A percentile compares a stretch with the other conserved stretches of the same genome.
Conservation (phyloP, 2,113 vertebrate species). For the Hippotragus niger region DNA sequence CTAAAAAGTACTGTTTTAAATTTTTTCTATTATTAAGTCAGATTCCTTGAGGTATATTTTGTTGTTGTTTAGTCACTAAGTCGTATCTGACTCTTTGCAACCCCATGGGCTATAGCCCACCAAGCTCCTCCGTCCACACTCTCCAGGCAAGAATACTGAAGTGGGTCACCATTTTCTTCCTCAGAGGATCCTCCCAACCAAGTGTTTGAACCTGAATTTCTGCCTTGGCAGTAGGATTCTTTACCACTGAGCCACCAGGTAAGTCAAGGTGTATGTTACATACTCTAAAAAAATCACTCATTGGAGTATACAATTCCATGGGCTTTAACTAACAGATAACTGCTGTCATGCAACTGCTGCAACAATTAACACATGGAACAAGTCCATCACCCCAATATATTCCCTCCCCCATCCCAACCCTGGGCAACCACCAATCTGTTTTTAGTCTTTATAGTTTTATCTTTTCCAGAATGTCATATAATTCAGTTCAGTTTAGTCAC, state of each 20-base stretch:
- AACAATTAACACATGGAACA: not conserved
- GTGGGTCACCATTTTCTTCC: not conserved
- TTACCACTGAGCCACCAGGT: not conserved
- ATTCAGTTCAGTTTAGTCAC: not conserved
- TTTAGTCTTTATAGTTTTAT: not conserved
- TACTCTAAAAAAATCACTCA: not conserved
- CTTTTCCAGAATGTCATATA: not conserved
- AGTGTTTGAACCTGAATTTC: not conserved
- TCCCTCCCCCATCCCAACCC: not conserved
- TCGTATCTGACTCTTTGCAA: not conserved
- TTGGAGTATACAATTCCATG: not conserved
- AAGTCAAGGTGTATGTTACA: not conserved
- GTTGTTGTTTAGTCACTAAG: not conserved
- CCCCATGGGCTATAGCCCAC: not conserved
- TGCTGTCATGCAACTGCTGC: not conserved
- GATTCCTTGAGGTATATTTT: not conserved
- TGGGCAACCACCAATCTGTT: not conserved
- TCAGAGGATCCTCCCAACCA: not conserved
- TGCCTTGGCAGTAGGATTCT: not conserved
- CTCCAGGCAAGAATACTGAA: not conserved
- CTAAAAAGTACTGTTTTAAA: not conserved
- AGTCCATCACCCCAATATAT: not conserved
- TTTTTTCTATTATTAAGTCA: not conserved
- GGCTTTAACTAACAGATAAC: not conserved
- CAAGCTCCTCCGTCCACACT: rapidly evolving